Evolutionary conservation across 2,113 vertebrate species (phyloP).

Genomic region (Candoia aspera): DNA sequence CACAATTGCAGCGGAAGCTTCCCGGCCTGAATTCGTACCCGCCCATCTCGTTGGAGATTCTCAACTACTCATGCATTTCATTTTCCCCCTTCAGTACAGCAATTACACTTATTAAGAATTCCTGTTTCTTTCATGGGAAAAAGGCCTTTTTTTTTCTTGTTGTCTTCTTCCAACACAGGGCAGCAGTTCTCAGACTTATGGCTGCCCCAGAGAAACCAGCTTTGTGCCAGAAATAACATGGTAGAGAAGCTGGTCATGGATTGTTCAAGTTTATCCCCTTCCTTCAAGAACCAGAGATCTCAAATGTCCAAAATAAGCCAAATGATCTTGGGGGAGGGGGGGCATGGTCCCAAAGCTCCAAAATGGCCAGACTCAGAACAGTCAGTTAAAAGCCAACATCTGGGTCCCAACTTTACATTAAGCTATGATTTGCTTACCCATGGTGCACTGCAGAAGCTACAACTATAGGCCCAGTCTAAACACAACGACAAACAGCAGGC

Average conservation of each 20-base stretch:
- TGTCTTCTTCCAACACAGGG: neutral
- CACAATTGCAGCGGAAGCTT: neutral
- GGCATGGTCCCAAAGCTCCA: no score
- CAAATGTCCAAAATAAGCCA: neutral
- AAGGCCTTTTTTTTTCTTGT: neutral
- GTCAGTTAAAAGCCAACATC: no score
- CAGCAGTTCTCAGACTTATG: neutral
- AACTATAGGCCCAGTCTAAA: neutral
- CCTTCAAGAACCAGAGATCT: neutral
- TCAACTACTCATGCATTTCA: neutral
- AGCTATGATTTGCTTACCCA: no score
- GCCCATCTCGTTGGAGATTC: neutral
- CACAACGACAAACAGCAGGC: neutral
- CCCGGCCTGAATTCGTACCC: neutral
- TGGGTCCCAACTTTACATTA: no score
- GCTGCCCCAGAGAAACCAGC: neutral
- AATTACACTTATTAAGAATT: neutral
- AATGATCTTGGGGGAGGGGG: fast-evolving
- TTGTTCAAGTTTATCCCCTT: neutral
- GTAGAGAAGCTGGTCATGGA: no score
- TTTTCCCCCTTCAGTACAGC: neutral
- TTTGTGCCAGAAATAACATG: neutral
- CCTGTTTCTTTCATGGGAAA: neutral
- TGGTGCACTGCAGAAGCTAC: neutral
- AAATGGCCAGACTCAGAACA: no score